These are phyloP conservation scores for Holacanthella duospinosa DNA, from an alignment of 2,888 invertebrate species.

Conservation along the genomic window DNA sequence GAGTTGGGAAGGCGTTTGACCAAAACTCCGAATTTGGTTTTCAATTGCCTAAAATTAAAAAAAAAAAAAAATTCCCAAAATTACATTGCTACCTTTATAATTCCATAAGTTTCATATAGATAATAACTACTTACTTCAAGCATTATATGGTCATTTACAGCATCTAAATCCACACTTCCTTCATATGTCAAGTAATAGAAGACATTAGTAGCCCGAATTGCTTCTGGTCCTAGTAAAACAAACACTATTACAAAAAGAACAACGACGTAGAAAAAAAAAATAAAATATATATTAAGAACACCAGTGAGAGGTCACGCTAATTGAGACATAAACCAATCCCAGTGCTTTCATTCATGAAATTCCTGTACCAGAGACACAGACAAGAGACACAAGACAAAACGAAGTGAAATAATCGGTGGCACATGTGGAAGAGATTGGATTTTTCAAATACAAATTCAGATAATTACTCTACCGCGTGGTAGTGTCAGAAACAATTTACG, in stretches of 20 bases:
- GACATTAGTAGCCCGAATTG: conserved; percentile 92
- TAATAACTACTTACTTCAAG: conserved; percentile 53
- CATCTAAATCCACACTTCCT: conserved; percentile 86
- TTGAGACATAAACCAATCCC: background rate
- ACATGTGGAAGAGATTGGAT: background rate
- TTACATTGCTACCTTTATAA: background rate
- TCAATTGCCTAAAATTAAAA: conserved; percentile 55
- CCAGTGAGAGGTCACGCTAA: conserved; percentile 1
- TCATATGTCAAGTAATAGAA: conserved; percentile 99
- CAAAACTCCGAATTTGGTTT: conserved; percentile 95
- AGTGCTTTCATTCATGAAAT: too few species aligned
- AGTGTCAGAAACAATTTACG: too few species aligned
- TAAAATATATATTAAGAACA: conserved; percentile 3
- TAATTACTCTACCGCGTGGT: too few species aligned
- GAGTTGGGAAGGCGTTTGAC: conserved; percentile 95
- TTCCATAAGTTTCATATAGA: too few species aligned
- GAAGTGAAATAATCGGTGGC: background rate
- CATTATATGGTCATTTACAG: conserved; percentile 79
- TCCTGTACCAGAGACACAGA: too few species aligned
- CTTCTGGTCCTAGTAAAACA: conserved; percentile 78
- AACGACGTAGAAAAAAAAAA: background rate
- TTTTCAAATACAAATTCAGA: too few species aligned
- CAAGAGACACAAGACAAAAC: background rate
- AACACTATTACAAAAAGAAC: background rate
- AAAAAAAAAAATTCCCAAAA: background rate